Conservation (phyloP, 2,113 vertebrate species). For the Gadus macrocephalus region DNA sequence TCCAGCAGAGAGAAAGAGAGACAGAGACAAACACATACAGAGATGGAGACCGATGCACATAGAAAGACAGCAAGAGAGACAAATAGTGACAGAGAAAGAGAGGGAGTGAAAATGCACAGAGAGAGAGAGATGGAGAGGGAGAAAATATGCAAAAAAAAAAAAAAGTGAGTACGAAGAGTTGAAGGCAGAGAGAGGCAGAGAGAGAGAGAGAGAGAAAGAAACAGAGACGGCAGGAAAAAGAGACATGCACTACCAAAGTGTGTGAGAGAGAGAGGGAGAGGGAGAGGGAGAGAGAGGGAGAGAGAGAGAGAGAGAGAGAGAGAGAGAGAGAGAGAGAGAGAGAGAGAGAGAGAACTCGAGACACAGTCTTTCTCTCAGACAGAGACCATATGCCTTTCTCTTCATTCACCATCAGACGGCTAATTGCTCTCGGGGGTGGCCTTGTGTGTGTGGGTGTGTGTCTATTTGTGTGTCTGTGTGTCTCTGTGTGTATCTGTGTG, state of each 20-base stretch:
- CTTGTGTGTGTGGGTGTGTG: not conserved
- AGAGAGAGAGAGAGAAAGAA: too few relatives aligned
- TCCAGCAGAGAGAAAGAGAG: not conserved
- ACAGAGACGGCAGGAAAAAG: not conserved
- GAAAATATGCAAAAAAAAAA: too few relatives aligned
- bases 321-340: not conserved
- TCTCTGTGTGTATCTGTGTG: constrained; percentile 5
- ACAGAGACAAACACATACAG: not conserved
- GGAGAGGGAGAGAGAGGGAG: not conserved
- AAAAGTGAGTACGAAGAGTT: too few relatives aligned
- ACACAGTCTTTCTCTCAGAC: constrained; percentile 17
- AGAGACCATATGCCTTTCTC: constrained; percentile 19
- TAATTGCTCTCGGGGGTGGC: constrained; percentile 42
- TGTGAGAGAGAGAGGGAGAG: too few relatives aligned
- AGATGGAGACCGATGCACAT: not conserved
- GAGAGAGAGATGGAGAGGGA: too few relatives aligned
- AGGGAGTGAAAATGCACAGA: too few relatives aligned
- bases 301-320: not conserved
- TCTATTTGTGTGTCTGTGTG: constrained; percentile 4
- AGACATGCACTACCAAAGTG: too few relatives aligned
- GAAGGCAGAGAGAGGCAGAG: too few relatives aligned
- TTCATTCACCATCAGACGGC: constrained; percentile 28
- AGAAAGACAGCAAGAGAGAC: not conserved
- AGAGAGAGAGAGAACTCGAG: not conserved
- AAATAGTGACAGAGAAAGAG: too few relatives aligned